phyloP scores from a whole-genome alignment of 2,888 invertebrate genomes.

The Anagyrus pseudococci region DNA sequence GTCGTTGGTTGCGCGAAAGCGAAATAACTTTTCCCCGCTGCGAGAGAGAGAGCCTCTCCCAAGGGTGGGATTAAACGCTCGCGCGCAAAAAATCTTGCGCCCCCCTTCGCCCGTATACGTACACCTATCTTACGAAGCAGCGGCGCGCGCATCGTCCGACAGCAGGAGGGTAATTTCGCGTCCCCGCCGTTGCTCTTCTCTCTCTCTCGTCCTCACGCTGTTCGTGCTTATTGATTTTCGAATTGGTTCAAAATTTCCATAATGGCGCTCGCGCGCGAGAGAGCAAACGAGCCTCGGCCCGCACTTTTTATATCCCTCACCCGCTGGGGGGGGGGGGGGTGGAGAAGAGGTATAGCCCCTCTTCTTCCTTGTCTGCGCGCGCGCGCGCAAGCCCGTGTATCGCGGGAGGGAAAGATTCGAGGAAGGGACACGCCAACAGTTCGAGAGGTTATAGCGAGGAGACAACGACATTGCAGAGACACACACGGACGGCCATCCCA shows the following conservation, averaged over 20 bases:
- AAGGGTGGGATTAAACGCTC: background rate
- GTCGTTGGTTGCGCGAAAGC: no score
- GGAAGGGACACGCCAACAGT: conserved; percentile 4
- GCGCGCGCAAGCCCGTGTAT: no score
- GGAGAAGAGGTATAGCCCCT: no score
- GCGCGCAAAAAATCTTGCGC: background rate
- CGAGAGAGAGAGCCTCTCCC: background rate
- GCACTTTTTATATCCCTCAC: conserved; percentile 3
- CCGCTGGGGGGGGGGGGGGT: background rate
- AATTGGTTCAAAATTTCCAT: conserved; percentile 62
- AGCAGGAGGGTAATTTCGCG: conserved; percentile 23
- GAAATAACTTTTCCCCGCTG: background rate
- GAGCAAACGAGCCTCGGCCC: conserved; percentile 19
- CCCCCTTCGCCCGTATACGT: background rate
- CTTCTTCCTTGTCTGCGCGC: no score
- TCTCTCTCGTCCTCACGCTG: conserved; percentile 33
- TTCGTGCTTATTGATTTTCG: conserved; percentile 60
- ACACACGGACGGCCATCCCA: background rate
- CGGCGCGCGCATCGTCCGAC: background rate
- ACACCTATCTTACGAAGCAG: background rate
- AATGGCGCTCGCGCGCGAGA: conserved; percentile 49
- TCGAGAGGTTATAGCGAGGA: no score
- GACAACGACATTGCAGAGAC: no score
- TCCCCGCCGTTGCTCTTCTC: conserved; percentile 25
- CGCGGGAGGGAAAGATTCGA: background rate